Conservation (phyloP, 2,797 vertebrate genomes). For the Halcyon chelicuti region DNA sequence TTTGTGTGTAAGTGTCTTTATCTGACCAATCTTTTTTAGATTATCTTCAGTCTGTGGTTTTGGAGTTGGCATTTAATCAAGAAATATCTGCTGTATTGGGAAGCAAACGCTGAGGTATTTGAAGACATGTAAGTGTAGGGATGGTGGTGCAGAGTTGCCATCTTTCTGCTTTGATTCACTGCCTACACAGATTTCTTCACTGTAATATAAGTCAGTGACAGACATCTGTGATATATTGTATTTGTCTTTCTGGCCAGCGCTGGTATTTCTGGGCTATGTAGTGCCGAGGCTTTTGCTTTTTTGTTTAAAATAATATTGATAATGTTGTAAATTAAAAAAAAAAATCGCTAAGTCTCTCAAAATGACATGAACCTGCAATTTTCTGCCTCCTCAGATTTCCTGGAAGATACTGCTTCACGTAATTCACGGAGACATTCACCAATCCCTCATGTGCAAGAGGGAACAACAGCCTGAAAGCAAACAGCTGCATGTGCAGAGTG, state of each 20-base stretch:
- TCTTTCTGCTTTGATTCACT: neutral
- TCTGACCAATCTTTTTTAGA: neutral
- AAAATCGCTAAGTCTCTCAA: neutral
- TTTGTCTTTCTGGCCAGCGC: neutral
- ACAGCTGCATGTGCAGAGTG: neutral
- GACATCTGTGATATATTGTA: neutral
- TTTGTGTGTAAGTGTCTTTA: neutral
- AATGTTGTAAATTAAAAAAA: neutral
- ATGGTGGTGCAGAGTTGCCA: neutral
- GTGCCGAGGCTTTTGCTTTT: neutral
- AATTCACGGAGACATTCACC: neutral
- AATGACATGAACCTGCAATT: neutral
- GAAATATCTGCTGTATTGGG: neutral
- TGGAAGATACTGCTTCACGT: rapidly evolving
- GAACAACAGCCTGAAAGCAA: neutral
- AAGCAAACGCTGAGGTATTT: neutral
- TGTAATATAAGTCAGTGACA: neutral
- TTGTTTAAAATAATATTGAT: neutral
- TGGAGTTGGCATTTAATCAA: neutral
- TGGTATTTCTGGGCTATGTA: neutral
- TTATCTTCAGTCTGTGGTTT: neutral
- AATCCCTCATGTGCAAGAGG: neutral
- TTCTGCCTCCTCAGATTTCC: neutral
- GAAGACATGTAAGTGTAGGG: neutral
- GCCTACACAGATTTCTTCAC: neutral